These are phyloP conservation scores for Stegodyphus dumicola DNA, from an alignment of 1,140 invertebrate species.

Conservation along the genomic window DNA sequence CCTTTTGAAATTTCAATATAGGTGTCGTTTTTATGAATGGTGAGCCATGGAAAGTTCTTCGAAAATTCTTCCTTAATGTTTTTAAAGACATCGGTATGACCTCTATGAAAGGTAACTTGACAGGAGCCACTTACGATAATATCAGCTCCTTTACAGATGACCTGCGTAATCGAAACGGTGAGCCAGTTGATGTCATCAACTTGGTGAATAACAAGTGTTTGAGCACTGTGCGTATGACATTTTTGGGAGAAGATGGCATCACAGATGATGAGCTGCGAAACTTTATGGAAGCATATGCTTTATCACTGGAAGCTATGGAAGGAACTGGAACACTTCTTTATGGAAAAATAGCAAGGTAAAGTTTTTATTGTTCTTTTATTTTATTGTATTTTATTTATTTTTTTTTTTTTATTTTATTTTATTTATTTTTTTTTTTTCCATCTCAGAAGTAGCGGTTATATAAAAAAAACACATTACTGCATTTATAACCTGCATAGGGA, in stretches of 20 bases:
- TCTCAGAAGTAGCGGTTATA: no score
- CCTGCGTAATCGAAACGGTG: not conserved
- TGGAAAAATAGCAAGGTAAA: no score
- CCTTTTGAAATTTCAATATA: not conserved
- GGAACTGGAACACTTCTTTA: no score
- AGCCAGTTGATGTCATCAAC: not conserved
- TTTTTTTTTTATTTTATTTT: no score
- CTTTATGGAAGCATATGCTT: no score
- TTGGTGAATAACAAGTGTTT: not conserved
- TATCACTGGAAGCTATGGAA: no score
- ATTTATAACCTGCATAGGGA: no score
- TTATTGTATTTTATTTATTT: no score
- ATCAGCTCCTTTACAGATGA: not conserved
- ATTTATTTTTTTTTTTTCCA: no score
- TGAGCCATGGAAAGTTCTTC: constrained; percentile 13
- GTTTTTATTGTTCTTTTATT: no score
- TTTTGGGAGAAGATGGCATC: not conserved
- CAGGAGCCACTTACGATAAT: constrained; percentile 3
- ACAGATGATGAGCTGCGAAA: no score
- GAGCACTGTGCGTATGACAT: not conserved
- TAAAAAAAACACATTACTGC: no score
- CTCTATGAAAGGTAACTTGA: not conserved
- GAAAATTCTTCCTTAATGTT: constrained; percentile 31
- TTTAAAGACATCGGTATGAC: constrained; percentile 12
- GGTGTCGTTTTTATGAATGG: constrained; percentile 16